Evolutionary conservation across 2,797 vertebrate genomes (phyloP), one percentile per base, ranked within the genome.

Genomic region (Sebastes itinus): DNA sequence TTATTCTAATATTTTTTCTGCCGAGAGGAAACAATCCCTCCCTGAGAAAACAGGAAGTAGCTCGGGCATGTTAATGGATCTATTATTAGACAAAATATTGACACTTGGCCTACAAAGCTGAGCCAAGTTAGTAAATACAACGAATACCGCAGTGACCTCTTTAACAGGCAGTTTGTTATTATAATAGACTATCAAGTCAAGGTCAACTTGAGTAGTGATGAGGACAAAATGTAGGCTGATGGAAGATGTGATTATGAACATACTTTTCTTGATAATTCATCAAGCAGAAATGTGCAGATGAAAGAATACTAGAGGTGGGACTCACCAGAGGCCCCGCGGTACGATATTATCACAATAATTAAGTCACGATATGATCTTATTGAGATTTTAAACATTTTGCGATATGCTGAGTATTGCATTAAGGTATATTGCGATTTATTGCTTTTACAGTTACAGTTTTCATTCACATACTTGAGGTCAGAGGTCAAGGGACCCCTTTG

Each of bases 41-140:
- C 30, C 23, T 22, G 18, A 69, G 10, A 71, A 66, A 78, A 79
- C 83, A 89, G 86, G 81, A 88, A 85, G 83, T 73, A 54, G 59
- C 65, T 67, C 2, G 1, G 23, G 54, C 63, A 32, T n/a, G 22
- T 25, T 13, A 28, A 42, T n/a, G 1, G 27, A 64, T n/a, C 54
- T 80, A 66, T 80, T 86, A 81, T 81, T 76, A 61, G 67, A 33
- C 4, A 3, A 11, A 73, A 59, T 77, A 60, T 42, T 80, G 70
- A 78, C 23, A 46, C 23, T 32, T 11, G 18, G 14, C 42, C 23
- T 11, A 28, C n/a, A 33, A 58, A 67, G 27, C 59, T 25, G 18
- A 66, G n/a, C 35, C 22, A 54, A 55, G 54, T 61, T 25, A 27
- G 3, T 7, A 22, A 32, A 27, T 16, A 63, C 25, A 49, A 68